Evolutionary conservation across 2,113 vertebrate genomes (phyloP), one percentile per base, ranked within the genome.

Genomic region (Garra rufa): DNA sequence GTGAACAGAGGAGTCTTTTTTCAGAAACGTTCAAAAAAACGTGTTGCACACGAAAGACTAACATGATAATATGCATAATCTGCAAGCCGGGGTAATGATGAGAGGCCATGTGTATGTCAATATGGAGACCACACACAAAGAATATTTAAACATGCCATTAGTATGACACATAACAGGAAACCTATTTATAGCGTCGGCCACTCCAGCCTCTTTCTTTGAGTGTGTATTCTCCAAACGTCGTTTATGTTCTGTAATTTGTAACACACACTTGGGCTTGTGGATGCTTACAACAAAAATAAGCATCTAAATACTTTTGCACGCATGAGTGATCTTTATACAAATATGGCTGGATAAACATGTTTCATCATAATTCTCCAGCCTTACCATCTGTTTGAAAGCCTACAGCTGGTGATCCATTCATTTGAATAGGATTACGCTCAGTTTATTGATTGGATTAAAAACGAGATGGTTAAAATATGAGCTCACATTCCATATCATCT

Each of bases 241-340:
- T 82, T 82, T 82, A 82, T 24, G 48, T 70, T 82, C 28, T 17
- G 28, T 82, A 70, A 82, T 70, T 82, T 24, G 44, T 52, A 70
- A 70, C 80, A 82, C 65, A 70, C 80, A 82, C 65, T 82, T 70
- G 2, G 26, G 19, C 65, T 82, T 82, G 80, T 82, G 65, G 44
- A 82, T 82, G 80, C 78, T 80, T 80, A 30, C 26, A 80, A 67
- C 65, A 70, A 52, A 70, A 70, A 69, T 55, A 70, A 70, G 61
- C 78, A 81, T 63, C 41, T 81, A 81, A 52, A 69, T 70, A 55
- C 65, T 55, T 70, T 70, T 15, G 61, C 10, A 8, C 46, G 43
- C 78, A 34, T 80, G 65, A 82, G 44, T 70, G 44, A 69, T 70
- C 63, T 52, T 82, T 52, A 67, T 70, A 82, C 63, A 70, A 71